phyloP scores from a whole-genome alignment of 2,888 invertebrate species.

The Candidula unifasciata region DNA sequence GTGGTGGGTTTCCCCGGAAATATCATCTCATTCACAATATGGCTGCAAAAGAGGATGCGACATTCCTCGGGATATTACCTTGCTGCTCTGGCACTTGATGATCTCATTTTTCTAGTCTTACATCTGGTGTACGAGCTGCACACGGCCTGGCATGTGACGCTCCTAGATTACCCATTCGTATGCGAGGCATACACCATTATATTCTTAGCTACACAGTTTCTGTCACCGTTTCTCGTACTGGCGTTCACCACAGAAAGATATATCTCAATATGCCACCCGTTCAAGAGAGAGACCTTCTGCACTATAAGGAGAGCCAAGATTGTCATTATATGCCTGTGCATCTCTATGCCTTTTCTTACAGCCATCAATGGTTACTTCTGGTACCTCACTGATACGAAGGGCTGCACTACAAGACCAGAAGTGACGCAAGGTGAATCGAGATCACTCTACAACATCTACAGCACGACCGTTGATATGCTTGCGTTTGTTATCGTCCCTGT shows the following conservation, averaged over 20 bases:
- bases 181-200: constrained; percentile 75
- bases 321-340: constrained; percentile 67
- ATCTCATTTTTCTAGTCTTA: constrained; percentile 74
- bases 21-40: constrained; percentile 75
- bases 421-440: constrained; percentile 59
- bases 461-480: constrained; percentile 73
- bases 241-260: constrained; percentile 77
- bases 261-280: constrained; percentile 77
- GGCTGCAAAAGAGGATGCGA: constrained; percentile 76
- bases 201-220: constrained; percentile 74
- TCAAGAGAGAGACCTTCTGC: constrained; percentile 73
- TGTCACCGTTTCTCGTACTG: constrained; percentile 75
- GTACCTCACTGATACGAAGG: constrained; percentile 58
- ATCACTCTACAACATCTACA: constrained; percentile 74
- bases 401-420: constrained; percentile 64
- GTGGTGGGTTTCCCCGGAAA: constrained; percentile 77
- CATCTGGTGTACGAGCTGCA: constrained; percentile 73
- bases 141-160: constrained; percentile 64
- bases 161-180: constrained; percentile 68
- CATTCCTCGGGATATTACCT: constrained; percentile 77
- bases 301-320: constrained; percentile 71
- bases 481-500: constrained; percentile 75
- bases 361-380: constrained; percentile 74
- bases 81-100: constrained; percentile 75
- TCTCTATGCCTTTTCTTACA: constrained; percentile 67